Evolutionary conservation across 2,888 invertebrate genomes (phyloP), one percentile per base, ranked within the genome.

Genomic region (Hypomecis atomaria): DNA sequence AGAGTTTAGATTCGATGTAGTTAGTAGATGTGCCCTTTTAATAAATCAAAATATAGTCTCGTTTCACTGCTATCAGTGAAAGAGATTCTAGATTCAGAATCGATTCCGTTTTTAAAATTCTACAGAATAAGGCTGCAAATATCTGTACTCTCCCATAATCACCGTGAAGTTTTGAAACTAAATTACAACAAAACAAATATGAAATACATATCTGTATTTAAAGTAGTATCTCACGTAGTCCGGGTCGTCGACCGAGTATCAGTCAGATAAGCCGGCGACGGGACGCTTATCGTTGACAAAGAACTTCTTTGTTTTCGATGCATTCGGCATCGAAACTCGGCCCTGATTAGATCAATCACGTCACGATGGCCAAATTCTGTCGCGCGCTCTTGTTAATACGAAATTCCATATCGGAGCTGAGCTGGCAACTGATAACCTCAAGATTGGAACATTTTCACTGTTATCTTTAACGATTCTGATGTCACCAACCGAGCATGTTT

Each of bases 171-270:
- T 52, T 13, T 42, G 36, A 58, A 58, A 69, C 47, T 10, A 64
- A 38, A 52, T 57, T 52, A 53, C 33, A 53, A 61, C 50, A 55
- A 44, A 69, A 56, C 13, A 60, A 58, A 56, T 47, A 37, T 47
- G 56, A 69, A 67, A 65, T 55, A n/a, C n/a, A n/a, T n/a, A 67
- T 63, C 60, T 65, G 59, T 56, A 70, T 64, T 50, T 63, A 69
- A 59, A 64, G 65, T 65, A 71, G 69, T 72, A 68, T 69, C 73
- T 72, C 62, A 70, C 71, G 56, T 66, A 73, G 71, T 62, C 62
- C 79, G 79, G 90, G 89, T 90, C 87, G 78, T 60, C 83, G 90
- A 87, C 90, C 92, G 87, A 59, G 75, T 92, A 92, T 92, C 92
- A 82, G 79, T 64, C 68, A 87, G 90, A 92, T 92, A 91, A 90